Conservation (phyloP, 2,113 vertebrate species). For the Pholis gunnellus region DNA sequence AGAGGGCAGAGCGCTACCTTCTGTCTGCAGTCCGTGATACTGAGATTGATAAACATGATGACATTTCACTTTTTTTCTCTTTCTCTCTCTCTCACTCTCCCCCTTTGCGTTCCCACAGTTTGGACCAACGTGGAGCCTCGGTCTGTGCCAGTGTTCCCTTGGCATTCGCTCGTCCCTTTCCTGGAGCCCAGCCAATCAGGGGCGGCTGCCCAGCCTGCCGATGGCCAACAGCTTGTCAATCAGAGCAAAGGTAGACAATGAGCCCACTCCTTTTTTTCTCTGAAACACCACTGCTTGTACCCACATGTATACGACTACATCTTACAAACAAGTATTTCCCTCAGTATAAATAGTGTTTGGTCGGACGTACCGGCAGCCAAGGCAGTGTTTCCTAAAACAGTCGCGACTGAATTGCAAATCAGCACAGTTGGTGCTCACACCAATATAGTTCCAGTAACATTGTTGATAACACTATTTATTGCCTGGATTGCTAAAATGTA, state of each 20-base stretch:
- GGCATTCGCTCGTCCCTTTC: slow-evolving; percentile 95
- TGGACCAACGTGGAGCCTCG: slow-evolving; percentile 97
- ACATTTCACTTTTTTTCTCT: slow-evolving; percentile 46
- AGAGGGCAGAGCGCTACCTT: slow-evolving; percentile 38
- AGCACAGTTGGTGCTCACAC: slow-evolving; percentile 67
- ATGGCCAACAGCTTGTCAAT: slow-evolving; percentile 89
- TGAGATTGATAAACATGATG: slow-evolving; percentile 52
- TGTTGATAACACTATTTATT: slow-evolving; percentile 55
- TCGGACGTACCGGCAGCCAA: slow-evolving; percentile 40
- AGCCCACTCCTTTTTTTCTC: background rate
- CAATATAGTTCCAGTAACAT: slow-evolving; percentile 37
- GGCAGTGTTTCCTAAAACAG: slow-evolving; percentile 68
- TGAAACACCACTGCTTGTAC: background rate
- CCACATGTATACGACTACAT: background rate
- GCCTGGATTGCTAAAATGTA: slow-evolving; percentile 22
- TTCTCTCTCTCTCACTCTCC: slow-evolving; percentile 6
- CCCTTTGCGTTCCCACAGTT: slow-evolving; percentile 81
- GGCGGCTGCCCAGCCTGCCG: slow-evolving; percentile 86
- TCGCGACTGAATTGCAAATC: slow-evolving; percentile 48
- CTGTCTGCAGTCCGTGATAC: slow-evolving; percentile 36
- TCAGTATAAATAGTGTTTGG: slow-evolving; percentile 35
- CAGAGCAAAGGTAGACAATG: slow-evolving; percentile 88
- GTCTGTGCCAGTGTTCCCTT: slow-evolving; percentile 93
- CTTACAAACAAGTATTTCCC: slow-evolving; percentile 14
- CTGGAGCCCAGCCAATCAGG: slow-evolving; percentile 93